A percentile compares a stretch with the other conserved stretches of the same genome.
Evolutionary conservation across 2,888 invertebrate genomes (phyloP).

Genomic region (Acleris cristana): DNA sequence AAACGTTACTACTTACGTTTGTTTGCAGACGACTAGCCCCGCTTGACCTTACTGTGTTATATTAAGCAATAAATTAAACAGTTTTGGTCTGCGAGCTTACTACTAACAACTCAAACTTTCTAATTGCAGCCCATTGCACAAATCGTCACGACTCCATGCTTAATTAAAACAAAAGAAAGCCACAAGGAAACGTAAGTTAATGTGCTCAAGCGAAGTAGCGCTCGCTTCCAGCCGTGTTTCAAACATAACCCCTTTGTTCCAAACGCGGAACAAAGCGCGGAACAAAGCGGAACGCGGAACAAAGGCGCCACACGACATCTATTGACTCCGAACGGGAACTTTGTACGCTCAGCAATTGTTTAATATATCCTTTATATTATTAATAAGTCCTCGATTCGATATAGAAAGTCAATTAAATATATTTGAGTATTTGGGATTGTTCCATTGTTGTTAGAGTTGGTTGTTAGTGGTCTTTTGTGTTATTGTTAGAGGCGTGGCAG

Average conservation of each 20-base stretch:
- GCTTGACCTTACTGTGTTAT: too few relatives aligned
- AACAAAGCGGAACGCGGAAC: constrained; percentile 5
- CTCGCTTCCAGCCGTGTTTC: constrained; percentile 12
- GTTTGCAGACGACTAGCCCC: too few relatives aligned
- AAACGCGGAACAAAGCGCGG: constrained; percentile 10
- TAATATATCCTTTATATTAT: constrained; percentile 18
- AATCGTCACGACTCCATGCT: not conserved
- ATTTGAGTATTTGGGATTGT: too few relatives aligned
- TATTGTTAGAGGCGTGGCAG: constrained; percentile 6
- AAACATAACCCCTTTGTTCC: not conserved
- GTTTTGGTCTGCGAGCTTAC: too few relatives aligned
- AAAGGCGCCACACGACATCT: constrained; percentile 23
- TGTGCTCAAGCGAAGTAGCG: not conserved
- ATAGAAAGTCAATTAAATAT: constrained; percentile 17
- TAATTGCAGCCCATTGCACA: not conserved
- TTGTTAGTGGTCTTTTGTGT: constrained; percentile 5
- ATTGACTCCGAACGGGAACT: constrained; percentile 18
- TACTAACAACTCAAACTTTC: too few relatives aligned
- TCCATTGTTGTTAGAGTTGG: too few relatives aligned
- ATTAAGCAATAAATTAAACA: too few relatives aligned
- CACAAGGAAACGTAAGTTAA: constrained; percentile 5
- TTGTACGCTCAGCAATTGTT: constrained; percentile 14
- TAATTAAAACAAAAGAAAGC: not conserved
- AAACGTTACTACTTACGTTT: too few relatives aligned
- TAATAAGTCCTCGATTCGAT: constrained; percentile 7